phyloP scores from a whole-genome alignment of 2,113 vertebrate species.

The Calonectris borealis region DNA sequence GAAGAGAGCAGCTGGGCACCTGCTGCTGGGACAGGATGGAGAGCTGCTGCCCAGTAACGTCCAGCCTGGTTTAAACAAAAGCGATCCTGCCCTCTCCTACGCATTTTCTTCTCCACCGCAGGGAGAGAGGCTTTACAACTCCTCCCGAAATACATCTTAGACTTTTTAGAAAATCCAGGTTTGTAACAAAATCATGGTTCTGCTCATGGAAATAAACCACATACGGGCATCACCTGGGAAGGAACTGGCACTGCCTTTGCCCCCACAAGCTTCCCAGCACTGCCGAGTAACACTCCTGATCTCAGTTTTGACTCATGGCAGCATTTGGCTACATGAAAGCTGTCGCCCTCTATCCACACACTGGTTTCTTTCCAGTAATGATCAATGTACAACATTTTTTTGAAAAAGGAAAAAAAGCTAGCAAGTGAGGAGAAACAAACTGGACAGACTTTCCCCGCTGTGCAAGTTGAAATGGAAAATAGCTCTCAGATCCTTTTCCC shows the following conservation, averaged over 20 bases:
- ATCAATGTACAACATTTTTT: neutral
- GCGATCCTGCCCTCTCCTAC: neutral
- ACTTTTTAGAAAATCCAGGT: neutral
- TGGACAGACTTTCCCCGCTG: neutral
- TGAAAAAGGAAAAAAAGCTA: neutral
- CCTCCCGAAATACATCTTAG: neutral
- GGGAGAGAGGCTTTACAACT: neutral
- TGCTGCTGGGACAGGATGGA: neutral
- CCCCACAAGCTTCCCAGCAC: neutral
- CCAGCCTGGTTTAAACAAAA: neutral
- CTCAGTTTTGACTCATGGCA: neutral
- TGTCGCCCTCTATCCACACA: neutral
- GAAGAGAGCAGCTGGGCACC: neutral
- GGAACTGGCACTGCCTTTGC: neutral
- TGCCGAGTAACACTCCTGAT: rapidly evolving
- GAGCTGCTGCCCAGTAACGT: neutral
- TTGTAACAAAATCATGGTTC: neutral
- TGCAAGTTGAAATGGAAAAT: neutral
- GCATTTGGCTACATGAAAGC: neutral
- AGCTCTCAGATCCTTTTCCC: neutral
- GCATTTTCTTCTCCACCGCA: rapidly evolving
- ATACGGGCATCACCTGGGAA: neutral
- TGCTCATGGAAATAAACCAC: neutral
- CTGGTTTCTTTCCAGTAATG: neutral
- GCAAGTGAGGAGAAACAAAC: neutral